phyloP scores from a whole-genome alignment of 2,113 vertebrate genomes.

The Bettongia penicillata region DNA sequence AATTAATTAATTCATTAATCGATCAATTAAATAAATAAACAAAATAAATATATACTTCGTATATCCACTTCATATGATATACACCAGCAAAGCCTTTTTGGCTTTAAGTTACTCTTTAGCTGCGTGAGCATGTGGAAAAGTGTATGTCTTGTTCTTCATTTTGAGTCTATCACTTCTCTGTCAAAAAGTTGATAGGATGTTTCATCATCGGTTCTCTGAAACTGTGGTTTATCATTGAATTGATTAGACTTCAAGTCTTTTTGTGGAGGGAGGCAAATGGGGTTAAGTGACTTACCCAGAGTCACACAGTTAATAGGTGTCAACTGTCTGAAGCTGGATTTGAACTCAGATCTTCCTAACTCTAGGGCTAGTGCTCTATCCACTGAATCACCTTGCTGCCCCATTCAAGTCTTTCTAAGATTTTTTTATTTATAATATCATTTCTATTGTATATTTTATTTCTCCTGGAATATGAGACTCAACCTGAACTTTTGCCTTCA shows the following conservation, averaged over 20 bases:
- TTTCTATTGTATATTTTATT: neutral
- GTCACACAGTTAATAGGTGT: too few relatives aligned
- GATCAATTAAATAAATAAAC: too few relatives aligned
- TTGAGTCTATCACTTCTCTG: neutral
- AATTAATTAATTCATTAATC: too few relatives aligned
- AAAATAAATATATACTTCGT: too few relatives aligned
- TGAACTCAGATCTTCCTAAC: too few relatives aligned
- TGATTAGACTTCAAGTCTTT: neutral
- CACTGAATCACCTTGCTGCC: too few relatives aligned
- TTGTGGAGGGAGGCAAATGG: too few relatives aligned
- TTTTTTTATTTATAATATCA: neutral
- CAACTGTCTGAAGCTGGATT: too few relatives aligned
- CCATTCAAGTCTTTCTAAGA: neutral
- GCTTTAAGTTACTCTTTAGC: neutral
- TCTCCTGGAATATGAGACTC: neutral
- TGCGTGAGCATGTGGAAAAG: neutral
- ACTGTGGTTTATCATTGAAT: neutral
- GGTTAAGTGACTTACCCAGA: too few relatives aligned
- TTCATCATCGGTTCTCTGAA: neutral
- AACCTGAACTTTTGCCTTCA: neutral
- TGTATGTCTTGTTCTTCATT: neutral
- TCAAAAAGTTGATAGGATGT: neutral
- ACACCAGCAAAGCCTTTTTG: neutral
- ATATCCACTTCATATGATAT: neutral
- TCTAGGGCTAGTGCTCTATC: too few relatives aligned